These are phyloP conservation scores for Clytia hemisphaerica DNA, from an alignment of 30 jellyfish, hydroid and myxozoan species.

Conservation along the genomic window DNA sequence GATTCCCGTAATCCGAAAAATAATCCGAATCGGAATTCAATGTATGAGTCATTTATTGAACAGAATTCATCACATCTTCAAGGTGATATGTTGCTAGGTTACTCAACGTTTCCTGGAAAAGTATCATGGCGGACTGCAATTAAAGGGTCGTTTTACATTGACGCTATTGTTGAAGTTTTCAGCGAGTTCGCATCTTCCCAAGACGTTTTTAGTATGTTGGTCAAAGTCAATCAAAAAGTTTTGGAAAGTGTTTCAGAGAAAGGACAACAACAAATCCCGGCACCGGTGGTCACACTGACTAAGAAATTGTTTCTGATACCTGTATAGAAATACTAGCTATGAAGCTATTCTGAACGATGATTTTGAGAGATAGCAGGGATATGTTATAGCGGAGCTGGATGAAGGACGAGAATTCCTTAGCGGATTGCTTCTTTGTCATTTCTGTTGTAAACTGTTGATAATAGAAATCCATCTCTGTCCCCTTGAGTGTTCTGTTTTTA, in stretches of 20 bases:
- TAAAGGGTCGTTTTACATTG: constrained; percentile 69
- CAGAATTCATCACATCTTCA: constrained; percentile 40
- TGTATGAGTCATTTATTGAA: constrained; percentile 19
- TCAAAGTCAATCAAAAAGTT: constrained; percentile 47
- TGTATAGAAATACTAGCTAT: too few species aligned
- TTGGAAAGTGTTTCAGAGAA: constrained; percentile 37
- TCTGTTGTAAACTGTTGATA: too few species aligned
- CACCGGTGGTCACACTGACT: constrained; percentile 51
- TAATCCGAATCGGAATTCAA: too few species aligned
- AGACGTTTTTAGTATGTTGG: constrained; percentile 67
- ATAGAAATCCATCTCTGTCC: too few species aligned
- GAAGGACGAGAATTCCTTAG: too few species aligned
- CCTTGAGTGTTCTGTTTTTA: too few species aligned
- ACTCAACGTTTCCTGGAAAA: constrained; percentile 76
- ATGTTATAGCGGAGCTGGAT: too few species aligned
- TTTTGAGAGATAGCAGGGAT: too few species aligned
- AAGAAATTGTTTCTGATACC: constrained; percentile 54
- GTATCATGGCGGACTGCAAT: constrained; percentile 58
- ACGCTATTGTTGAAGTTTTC: constrained; percentile 60
- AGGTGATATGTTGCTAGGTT: constrained; percentile 59
- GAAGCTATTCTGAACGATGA: too few species aligned
- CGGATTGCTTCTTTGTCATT: too few species aligned
- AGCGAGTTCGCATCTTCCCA: constrained; percentile 35
- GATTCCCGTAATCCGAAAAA: too few species aligned
- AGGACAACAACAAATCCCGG: constrained; percentile 61